These are phyloP conservation scores for Apis mellifera DNA, from an alignment of 1,140 invertebrate genomes.

Conservation along the genomic window DNA sequence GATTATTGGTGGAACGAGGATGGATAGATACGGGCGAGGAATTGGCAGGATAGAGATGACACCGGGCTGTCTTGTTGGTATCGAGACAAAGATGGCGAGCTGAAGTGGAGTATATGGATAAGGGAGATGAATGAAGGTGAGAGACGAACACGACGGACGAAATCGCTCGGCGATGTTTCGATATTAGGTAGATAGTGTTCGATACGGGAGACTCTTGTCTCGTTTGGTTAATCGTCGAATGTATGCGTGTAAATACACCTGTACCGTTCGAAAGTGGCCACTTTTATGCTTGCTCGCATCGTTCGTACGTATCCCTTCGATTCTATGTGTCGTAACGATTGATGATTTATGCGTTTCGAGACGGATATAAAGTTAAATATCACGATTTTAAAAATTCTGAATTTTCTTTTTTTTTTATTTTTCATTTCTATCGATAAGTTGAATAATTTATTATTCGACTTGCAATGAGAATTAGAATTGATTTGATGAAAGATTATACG, in stretches of 20 bases:
- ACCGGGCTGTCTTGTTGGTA: conserved; percentile 35
- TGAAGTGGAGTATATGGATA: not conserved
- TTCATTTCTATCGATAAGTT: not conserved
- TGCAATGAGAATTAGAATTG: too few species aligned
- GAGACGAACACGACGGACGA: conserved; percentile 75
- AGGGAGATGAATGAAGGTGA: conserved; percentile 49
- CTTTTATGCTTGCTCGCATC: conserved; percentile 5
- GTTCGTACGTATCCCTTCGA: not conserved
- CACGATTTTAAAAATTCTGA: not conserved
- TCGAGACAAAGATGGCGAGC: conserved; percentile 30
- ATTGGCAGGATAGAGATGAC: conserved; percentile 26
- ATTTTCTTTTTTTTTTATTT: not conserved
- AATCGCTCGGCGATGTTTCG: conserved; percentile 78
- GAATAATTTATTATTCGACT: not conserved
- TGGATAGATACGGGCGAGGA: conserved; percentile 4
- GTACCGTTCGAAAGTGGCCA: conserved; percentile 25
- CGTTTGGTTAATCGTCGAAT: conserved; percentile 74
- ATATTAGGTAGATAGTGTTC: conserved; percentile 75
- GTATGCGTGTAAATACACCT: conserved; percentile 62
- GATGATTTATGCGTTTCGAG: not conserved
- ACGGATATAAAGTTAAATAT: too few species aligned
- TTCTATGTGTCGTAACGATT: conserved; percentile 20
- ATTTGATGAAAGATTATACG: conserved; percentile 28
- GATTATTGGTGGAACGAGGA: conserved; percentile 47
- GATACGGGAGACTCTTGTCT: conserved; percentile 75